These are phyloP conservation scores for Thymallus thymallus DNA, from an alignment of 2,113 vertebrate genomes.

Conservation along the genomic window DNA sequence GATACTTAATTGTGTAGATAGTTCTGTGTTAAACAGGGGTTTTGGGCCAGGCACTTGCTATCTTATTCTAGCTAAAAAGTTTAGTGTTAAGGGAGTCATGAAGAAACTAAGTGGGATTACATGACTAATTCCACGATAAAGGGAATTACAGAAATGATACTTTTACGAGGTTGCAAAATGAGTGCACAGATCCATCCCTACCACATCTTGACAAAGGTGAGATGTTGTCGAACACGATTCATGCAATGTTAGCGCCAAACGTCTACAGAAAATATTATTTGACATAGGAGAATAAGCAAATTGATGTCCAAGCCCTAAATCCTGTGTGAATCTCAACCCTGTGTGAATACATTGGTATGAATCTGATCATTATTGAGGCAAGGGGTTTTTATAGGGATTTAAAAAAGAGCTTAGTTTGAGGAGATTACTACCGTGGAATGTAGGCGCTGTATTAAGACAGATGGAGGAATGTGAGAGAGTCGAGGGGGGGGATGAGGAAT, in stretches of 20 bases:
- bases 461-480: conserved; percentile 1
- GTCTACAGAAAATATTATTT: conserved; percentile 51
- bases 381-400: conserved; percentile 58
- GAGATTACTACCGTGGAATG: conserved; percentile 55
- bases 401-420: conserved; percentile 56
- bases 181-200: too few relatives aligned
- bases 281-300: too few relatives aligned
- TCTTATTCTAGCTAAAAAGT: conserved; percentile 28
- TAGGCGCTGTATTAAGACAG: conserved; percentile 34
- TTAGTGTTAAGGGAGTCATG: conserved; percentile 34
- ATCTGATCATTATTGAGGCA: conserved; percentile 62
- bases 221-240: conserved; percentile 12
- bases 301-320: conserved; percentile 53
- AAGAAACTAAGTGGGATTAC: conserved; percentile 20
- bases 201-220: conserved; percentile 27
- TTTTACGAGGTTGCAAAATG: too few relatives aligned
- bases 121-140: conserved; percentile 1
- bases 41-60: neutral
- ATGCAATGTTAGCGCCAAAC: conserved; percentile 24
- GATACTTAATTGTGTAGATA: conserved; percentile 60
- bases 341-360: conserved; percentile 60
- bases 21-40: conserved; percentile 23
- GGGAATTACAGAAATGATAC: neutral
- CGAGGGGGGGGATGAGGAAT: conserved; percentile 22
- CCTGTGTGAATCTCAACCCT: conserved; percentile 62